Conservation (phyloP, 2,888 invertebrate species). For the Saturnia pavonia region DNA sequence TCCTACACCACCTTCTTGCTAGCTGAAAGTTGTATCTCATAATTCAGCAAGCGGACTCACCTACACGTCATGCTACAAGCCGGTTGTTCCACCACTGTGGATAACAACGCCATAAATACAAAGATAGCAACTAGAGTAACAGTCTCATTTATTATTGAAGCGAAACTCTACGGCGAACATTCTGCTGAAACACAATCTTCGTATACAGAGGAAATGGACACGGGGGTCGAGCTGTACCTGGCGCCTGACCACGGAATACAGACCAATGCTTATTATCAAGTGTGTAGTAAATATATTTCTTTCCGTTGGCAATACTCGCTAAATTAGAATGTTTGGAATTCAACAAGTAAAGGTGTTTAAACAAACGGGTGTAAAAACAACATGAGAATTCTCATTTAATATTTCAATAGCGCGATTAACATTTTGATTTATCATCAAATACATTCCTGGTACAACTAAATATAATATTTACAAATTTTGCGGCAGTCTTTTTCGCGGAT, state of each 20-base stretch:
- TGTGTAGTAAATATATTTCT: slow-evolving; percentile 22
- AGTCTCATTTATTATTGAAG: neutral
- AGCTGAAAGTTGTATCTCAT: no score
- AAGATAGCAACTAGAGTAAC: neutral
- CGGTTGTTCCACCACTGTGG: neutral
- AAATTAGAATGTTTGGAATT: neutral
- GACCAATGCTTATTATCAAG: slow-evolving; percentile 41
- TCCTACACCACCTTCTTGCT: no score
- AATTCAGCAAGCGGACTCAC: no score
- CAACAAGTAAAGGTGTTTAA: no score
- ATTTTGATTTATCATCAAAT: no score
- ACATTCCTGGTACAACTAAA: neutral
- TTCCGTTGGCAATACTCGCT: neutral
- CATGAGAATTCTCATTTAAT: no score
- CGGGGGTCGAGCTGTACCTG: slow-evolving; percentile 54
- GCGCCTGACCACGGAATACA: slow-evolving; percentile 54
- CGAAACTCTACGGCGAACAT: neutral
- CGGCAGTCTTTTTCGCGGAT: neutral
- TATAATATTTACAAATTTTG: neutral
- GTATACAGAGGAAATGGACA: slow-evolving; percentile 44
- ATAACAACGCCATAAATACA: no score
- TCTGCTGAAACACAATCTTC: slow-evolving; percentile 8
- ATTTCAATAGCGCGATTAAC: no score
- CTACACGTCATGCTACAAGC: no score
- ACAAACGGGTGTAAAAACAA: no score